Evolutionary conservation across 2,797 vertebrate genomes (phyloP), one percentile per base, ranked within the genome.

Genomic region (Trachurus trachurus): DNA sequence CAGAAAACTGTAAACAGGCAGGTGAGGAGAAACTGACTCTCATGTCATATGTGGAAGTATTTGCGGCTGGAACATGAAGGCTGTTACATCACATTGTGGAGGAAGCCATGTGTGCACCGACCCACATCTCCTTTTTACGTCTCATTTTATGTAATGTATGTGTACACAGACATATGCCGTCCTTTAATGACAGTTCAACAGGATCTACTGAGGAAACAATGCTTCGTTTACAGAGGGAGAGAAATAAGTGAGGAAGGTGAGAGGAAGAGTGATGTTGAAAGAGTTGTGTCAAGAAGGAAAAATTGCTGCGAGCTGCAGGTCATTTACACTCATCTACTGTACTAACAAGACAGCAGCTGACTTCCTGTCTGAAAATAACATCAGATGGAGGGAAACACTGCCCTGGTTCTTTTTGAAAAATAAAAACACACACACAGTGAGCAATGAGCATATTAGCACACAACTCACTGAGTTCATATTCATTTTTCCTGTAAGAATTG

Each of bases 81-180:
- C 47, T 63, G 69, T 86, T 76, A 81, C 69, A 75, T 85, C 68
- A 82, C 57, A 66, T 61, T 39, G 65, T 19, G 62, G 19, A 61
- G 34, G 54, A 80, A 44, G 56, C 78, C 68, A 74, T 82, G 44
- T 50, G 76, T 71, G 65, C 50, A 29, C 5, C 6, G 10, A 52
- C 47, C 54, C 26, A 45, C 53, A 57, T 76, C 31, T 34, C 31
- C 31, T 34, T 34, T 34, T 6, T 6, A 34, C 31, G 31, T 34
- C 31, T 53, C 31, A 63, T 64, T 76, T 71, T 29, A 66, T 74
- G 60, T 54, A 39, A 31, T 29, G 34, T 57, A 75, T 19, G 13
- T 37, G 64, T 9, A 53, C 57, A 56, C 49, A 39, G 37, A 66
- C 76, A 78, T 71, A 76, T 68, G 69, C 6, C 47, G 62, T 34